These are phyloP conservation scores for Sceloporus tristichus DNA, from an alignment of 2,113 vertebrate species.

Conservation along the genomic window DNA sequence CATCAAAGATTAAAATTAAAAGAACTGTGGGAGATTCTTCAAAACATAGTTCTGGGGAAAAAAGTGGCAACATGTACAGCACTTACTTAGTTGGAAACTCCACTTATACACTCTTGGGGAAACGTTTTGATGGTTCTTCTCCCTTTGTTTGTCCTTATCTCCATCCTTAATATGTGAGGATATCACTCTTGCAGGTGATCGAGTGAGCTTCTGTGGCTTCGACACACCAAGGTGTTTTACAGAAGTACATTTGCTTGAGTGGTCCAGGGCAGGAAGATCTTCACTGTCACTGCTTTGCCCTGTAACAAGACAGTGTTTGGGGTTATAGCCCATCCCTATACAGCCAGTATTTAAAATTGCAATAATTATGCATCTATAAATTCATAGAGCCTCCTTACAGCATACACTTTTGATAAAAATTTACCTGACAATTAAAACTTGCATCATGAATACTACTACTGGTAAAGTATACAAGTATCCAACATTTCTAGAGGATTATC, in stretches of 20 bases:
- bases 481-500: neutral
- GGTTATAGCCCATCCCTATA: neutral
- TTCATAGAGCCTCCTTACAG: too few relatives aligned
- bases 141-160: conserved; percentile 89
- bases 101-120: conserved; percentile 94
- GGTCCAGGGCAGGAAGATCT: conserved; percentile 85
- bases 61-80: neutral
- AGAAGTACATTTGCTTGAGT: conserved; percentile 86
- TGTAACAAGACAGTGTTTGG: conserved; percentile 63
- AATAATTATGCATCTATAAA: neutral
- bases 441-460: too few relatives aligned
- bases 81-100: conserved; percentile 95
- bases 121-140: conserved; percentile 85
- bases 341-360: neutral
- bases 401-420: too few relatives aligned
- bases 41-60: neutral
- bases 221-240: conserved; percentile 83
- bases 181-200: conserved; percentile 82
- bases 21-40: neutral
- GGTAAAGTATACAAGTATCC: too few relatives aligned
- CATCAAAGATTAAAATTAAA: neutral
- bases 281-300: conserved; percentile 98
- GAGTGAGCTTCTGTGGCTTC: conserved; percentile 87
- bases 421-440: too few relatives aligned
- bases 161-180: conserved; percentile 87